Percentiles rank a stretch among this genome's conserved stretches.
phyloP scores from a whole-genome alignment of 2,888 invertebrate species.

The Cerastoderma edule region DNA sequence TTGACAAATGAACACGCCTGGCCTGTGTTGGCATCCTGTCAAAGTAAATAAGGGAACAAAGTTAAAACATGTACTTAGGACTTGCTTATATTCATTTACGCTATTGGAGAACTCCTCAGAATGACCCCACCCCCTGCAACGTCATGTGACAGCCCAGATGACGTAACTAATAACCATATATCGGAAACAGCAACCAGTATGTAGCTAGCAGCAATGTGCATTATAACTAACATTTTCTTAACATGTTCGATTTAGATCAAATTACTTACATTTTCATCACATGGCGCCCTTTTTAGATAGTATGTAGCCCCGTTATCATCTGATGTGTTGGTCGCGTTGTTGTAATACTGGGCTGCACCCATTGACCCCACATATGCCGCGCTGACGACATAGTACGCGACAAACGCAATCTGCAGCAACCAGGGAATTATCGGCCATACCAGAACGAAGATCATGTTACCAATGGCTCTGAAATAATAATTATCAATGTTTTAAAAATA shows the following conservation, averaged over 20 bases:
- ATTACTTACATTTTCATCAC: slow-evolving; percentile 69
- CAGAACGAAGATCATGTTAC: slow-evolving; percentile 92
- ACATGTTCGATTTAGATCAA: no score
- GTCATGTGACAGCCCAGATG: no score
- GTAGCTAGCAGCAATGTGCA: no score
- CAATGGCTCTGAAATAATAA: slow-evolving; percentile 95
- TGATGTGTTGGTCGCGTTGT: slow-evolving; percentile 70
- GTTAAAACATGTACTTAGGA: no score
- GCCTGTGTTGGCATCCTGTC: slow-evolving; percentile 71
- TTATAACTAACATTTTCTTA: no score
- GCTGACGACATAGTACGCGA: slow-evolving; percentile 89
- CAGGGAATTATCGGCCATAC: slow-evolving; percentile 97
- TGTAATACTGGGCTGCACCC: slow-evolving; percentile 72
- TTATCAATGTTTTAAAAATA: not conserved
- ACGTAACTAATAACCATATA: no score
- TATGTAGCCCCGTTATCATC: slow-evolving; percentile 60
- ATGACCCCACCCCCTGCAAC: no score
- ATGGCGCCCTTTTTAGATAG: slow-evolving; percentile 70
- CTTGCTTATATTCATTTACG: no score
- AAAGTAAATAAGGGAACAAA: no score
- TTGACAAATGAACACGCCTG: slow-evolving; percentile 81
- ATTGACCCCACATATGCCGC: slow-evolving; percentile 85
- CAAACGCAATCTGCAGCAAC: slow-evolving; percentile 90
- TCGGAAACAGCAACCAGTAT: no score
- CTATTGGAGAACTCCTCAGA: no score